Percentiles rank a stretch among this genome's conserved stretches.
Evolutionary conservation across 2,888 invertebrate species (phyloP).

Genomic region (Dysmachus trigonus): DNA sequence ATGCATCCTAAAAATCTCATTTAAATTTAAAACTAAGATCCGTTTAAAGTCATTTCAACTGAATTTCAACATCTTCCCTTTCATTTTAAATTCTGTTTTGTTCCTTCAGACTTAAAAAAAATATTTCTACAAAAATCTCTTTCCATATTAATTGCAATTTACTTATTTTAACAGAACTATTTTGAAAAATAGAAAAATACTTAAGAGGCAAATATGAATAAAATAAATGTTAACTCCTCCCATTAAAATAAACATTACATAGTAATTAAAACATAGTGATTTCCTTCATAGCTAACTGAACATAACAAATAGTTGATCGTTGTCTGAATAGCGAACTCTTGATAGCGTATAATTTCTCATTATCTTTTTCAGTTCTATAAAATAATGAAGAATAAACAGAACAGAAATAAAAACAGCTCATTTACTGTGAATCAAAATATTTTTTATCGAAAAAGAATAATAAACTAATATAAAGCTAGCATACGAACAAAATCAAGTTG

Average conservation of each 20-base stretch:
- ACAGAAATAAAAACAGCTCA: constrained; percentile 45
- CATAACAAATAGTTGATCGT: constrained; percentile 24
- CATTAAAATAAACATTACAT: background rate
- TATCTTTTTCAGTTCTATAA: background rate
- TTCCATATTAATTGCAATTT: no score
- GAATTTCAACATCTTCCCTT: no score
- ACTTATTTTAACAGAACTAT: no score
- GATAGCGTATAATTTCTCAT: constrained; percentile 16
- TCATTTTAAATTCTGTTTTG: no score
- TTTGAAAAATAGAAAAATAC: background rate
- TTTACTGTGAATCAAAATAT: constrained; percentile 49
- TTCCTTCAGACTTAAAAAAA: no score
- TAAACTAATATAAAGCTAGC: constrained; percentile 14
- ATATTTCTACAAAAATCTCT: no score
- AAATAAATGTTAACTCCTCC: background rate
- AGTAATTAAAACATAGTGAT: background rate
- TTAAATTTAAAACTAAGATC: no score
- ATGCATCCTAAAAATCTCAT: no score
- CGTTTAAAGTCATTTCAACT: no score
- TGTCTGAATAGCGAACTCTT: constrained; percentile 26
- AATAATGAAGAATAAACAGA: constrained; percentile 34
- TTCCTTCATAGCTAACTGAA: background rate
- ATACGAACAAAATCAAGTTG: constrained; percentile 12
- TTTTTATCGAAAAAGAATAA: constrained; percentile 40
- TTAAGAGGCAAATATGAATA: background rate